These are phyloP conservation scores for Galaxea fascicularis DNA, from an alignment of 92 coral and sea anemone genomes.

Conservation along the genomic window DNA sequence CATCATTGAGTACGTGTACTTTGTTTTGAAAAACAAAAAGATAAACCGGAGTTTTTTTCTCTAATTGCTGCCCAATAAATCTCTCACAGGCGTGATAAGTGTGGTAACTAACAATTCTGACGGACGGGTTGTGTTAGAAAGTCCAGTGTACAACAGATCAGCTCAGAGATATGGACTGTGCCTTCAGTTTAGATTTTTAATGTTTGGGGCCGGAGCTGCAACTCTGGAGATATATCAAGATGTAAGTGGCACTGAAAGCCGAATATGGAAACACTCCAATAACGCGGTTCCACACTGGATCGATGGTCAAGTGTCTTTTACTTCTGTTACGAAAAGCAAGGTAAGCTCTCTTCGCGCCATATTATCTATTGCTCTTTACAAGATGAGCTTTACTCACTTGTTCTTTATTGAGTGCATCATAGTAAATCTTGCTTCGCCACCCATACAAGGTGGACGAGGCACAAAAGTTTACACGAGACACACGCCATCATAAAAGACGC, in stretches of 20 bases:
- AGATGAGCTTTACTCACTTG: too few relatives aligned
- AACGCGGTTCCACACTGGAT: conserved; percentile 44
- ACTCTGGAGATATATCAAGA: conserved; percentile 37
- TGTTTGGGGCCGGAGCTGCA: conserved; percentile 60
- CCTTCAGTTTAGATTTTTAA: conserved; percentile 58
- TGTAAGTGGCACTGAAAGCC: background rate
- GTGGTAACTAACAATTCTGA: background rate
- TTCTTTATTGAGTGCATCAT: too few relatives aligned
- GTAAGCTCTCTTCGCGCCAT: background rate
- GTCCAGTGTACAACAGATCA: conserved; percentile 58
- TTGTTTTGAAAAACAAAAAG: too few relatives aligned
- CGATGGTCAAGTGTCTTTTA: conserved; percentile 62
- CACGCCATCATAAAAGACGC: too few relatives aligned
- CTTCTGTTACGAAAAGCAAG: conserved; percentile 38
- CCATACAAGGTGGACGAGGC: too few relatives aligned
- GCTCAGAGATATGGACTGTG: conserved; percentile 40
- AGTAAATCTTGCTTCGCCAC: too few relatives aligned
- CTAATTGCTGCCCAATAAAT: background rate
- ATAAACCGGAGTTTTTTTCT: too few relatives aligned
- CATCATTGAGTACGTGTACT: too few relatives aligned
- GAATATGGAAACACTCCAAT: conserved; percentile 57
- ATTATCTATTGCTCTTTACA: background rate
- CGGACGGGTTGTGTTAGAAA: conserved; percentile 8
- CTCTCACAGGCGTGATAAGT: conserved; percentile 16
- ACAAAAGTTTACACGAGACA: too few relatives aligned